phyloP scores from a whole-genome alignment of 2,888 invertebrate species.

The Lasioglossum calceatum region DNA sequence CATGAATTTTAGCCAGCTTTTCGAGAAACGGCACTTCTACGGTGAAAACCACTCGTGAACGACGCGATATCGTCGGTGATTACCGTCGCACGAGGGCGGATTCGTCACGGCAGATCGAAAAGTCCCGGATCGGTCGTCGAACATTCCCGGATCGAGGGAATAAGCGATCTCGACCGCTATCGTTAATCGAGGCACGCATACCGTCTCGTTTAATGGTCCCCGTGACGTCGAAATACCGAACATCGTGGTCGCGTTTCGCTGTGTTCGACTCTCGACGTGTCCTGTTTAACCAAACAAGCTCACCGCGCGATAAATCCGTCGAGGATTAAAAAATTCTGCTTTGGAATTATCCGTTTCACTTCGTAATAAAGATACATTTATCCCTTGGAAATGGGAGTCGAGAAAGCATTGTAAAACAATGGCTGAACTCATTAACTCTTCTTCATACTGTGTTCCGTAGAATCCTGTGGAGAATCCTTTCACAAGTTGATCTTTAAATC shows the following conservation, averaged over 20 bases:
- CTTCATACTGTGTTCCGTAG: not conserved
- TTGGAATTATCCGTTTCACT: not conserved
- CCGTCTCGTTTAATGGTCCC: constrained; percentile 5
- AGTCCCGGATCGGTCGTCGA: not conserved
- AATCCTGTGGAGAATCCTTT: not conserved
- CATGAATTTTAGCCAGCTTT: not conserved
- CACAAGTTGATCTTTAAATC: not conserved
- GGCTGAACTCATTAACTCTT: too few relatives aligned
- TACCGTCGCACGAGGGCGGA: not conserved
- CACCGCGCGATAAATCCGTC: not conserved
- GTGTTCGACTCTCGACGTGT: not conserved
- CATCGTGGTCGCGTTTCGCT: not conserved
- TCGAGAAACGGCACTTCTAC: not conserved
- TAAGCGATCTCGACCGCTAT: not conserved
- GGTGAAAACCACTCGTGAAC: not conserved
- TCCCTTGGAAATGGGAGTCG: not conserved
- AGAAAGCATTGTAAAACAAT: not conserved
- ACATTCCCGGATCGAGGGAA: not conserved
- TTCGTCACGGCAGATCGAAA: not conserved
- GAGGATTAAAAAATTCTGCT: not conserved
- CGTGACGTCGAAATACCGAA: constrained; percentile 1
- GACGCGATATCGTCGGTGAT: not conserved
- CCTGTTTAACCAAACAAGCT: not conserved
- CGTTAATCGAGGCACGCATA: not conserved
- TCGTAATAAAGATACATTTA: not conserved